Evolutionary conservation across 2,113 vertebrate genomes (phyloP).

Genomic region (Calidris pygmaea): DNA sequence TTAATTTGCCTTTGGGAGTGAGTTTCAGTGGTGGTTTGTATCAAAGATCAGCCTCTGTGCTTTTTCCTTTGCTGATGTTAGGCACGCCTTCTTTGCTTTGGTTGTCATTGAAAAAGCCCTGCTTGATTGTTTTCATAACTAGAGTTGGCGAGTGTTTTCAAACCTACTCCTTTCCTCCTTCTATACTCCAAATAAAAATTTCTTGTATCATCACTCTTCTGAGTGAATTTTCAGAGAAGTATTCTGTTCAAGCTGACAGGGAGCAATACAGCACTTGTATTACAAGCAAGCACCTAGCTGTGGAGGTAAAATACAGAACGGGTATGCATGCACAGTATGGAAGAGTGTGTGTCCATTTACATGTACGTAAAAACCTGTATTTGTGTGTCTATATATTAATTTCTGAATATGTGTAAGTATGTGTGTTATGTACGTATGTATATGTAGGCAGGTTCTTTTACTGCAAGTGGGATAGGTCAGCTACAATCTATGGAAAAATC

Average conservation of each 20-base stretch:
- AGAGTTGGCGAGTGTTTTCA: not conserved
- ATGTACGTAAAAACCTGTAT: not conserved
- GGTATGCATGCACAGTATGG: no score
- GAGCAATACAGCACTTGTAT: not conserved
- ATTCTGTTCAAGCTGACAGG: not conserved
- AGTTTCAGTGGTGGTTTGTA: not conserved
- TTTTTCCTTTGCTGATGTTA: not conserved
- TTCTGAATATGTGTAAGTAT: not conserved
- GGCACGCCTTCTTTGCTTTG: not conserved
- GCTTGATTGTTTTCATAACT: not conserved
- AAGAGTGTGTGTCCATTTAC: not conserved
- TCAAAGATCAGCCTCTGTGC: not conserved
- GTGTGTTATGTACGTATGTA: fast-evolving
- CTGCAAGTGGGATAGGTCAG: not conserved
- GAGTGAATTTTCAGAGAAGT: not conserved
- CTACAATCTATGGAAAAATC: not conserved
- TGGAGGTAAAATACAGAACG: not conserved
- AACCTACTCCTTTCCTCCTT: not conserved
- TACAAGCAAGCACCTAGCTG: not conserved
- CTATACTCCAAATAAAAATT: not conserved
- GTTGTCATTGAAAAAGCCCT: not conserved
- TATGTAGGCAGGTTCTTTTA: not conserved
- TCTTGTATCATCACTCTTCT: not conserved
- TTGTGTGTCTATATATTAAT: not conserved
- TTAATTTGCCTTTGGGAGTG: not conserved